phyloP scores from a whole-genome alignment of 2,888 invertebrate species.

The Thymelicus lineola region DNA sequence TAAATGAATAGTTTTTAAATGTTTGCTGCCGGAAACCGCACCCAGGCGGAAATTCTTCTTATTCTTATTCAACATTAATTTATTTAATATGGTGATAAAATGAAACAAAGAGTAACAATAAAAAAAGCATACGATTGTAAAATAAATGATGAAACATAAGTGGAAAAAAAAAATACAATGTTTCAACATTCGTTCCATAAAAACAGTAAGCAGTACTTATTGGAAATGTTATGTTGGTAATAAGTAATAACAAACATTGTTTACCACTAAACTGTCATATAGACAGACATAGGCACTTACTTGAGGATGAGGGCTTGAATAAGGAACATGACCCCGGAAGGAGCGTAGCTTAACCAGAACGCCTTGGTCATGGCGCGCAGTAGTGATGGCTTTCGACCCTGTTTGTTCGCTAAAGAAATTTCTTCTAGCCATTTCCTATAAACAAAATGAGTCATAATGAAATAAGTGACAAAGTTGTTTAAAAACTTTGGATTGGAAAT shows the following conservation, averaged over 20 bases:
- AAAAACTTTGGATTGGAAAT: not conserved
- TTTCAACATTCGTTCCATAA: too few species aligned
- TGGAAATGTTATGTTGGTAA: slow-evolving; percentile 11
- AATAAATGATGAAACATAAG: too few species aligned
- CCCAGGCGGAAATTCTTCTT: too few species aligned
- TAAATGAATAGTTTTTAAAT: too few species aligned
- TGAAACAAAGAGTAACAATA: too few species aligned
- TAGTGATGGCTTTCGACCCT: slow-evolving; percentile 86
- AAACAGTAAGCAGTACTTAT: too few species aligned
- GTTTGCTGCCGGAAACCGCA: too few species aligned
- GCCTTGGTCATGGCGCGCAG: slow-evolving; percentile 87
- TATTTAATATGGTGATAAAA: too few species aligned
- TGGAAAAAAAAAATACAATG: too few species aligned
- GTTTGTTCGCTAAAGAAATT: slow-evolving; percentile 82
- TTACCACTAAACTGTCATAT: slow-evolving; percentile 11
- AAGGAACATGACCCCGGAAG: slow-evolving; percentile 87
- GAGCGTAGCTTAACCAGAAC: slow-evolving; percentile 88
- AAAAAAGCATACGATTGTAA: too few species aligned
- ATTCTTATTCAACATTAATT: too few species aligned
- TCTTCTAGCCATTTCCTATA: slow-evolving; percentile 89
- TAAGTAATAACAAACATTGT: slow-evolving; percentile 23
- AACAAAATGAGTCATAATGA: slow-evolving; percentile 47
- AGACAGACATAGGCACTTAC: slow-evolving; percentile 56
- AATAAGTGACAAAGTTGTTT: not conserved
- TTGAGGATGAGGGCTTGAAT: slow-evolving; percentile 83